Evolutionary conservation across 1,140 invertebrate genomes (phyloP).

Genomic region (Drosophila fuyamai): DNA sequence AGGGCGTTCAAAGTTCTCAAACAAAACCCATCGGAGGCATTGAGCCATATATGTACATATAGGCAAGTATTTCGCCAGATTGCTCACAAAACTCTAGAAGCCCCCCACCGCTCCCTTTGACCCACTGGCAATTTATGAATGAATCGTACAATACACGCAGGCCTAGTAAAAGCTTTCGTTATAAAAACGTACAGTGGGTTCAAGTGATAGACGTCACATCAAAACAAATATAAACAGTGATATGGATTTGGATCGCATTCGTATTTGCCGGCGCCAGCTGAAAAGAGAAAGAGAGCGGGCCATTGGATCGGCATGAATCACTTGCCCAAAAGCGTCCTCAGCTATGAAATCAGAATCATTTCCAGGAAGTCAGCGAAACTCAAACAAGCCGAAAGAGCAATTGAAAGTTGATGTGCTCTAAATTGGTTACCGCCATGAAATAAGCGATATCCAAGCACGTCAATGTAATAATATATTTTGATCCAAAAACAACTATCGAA

Average conservation of each 20-base stretch:
- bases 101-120: background rate
- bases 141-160: conserved; percentile 16
- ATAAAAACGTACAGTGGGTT: background rate
- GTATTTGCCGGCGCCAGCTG: conserved; percentile 31
- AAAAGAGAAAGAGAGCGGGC: conserved; percentile 6
- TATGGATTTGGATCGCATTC: conserved; percentile 31
- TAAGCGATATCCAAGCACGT: conserved; percentile 1
- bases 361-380: conserved; percentile 67
- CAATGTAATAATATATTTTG: background rate
- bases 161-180: conserved; percentile 38
- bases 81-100: conserved; percentile 15
- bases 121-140: conserved; percentile 33
- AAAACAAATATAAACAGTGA: conserved; percentile 39
- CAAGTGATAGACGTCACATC: conserved; percentile 16
- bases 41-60: conserved; percentile 23
- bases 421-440: conserved; percentile 15
- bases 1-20: conserved; percentile 22
- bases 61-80: conserved; percentile 9
- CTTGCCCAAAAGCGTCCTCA: conserved; percentile 54
- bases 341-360: conserved; percentile 73
- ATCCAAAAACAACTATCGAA: too few species aligned
- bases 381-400: conserved; percentile 59
- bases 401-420: conserved; percentile 37
- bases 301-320: conserved; percentile 57
- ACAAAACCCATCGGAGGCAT: background rate